A percentile compares a stretch with the other conserved stretches of the same genome.
Conservation (phyloP, 2,113 vertebrate species). For the Trematocara zebra region DNA sequence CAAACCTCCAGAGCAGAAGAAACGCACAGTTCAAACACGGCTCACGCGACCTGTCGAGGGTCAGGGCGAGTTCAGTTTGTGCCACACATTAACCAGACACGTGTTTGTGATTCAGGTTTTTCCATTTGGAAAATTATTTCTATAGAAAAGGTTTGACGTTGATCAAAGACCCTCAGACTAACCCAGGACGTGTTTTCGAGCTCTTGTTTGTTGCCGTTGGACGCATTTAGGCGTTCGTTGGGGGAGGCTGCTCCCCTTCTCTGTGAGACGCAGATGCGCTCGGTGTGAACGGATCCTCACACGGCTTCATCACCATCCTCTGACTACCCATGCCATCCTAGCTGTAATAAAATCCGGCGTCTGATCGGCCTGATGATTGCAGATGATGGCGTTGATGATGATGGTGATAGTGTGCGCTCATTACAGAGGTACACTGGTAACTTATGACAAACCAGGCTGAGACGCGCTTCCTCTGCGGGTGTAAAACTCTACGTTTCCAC, state of each 20-base stretch:
- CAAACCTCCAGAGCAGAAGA: not conserved
- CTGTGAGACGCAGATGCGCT: not conserved
- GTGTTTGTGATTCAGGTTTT: not conserved
- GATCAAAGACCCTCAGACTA: not conserved
- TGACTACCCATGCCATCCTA: constrained; percentile 1
- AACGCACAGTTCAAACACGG: not conserved
- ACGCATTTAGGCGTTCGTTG: not conserved
- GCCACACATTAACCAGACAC: not conserved
- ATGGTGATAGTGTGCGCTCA: constrained; percentile 6
- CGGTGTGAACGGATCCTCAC: constrained; percentile 17
- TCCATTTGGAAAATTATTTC: not conserved
- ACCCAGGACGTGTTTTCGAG: not conserved
- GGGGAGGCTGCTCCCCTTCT: not conserved
- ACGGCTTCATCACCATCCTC: constrained; percentile 27
- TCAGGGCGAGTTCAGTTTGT: not conserved
- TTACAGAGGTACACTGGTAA: not conserved
- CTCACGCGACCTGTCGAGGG: not conserved
- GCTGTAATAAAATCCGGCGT: not conserved
- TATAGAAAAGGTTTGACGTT: too few relatives aligned
- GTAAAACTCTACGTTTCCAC: not conserved
- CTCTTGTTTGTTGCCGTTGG: not conserved
- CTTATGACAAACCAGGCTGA: not conserved
- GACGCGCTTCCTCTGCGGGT: not conserved
- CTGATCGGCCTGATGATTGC: constrained; percentile 26
- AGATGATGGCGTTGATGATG: constrained; percentile 24